phyloP scores from a whole-genome alignment of 1,140 invertebrate species.

The Venustaconcha ellipsiformis region DNA sequence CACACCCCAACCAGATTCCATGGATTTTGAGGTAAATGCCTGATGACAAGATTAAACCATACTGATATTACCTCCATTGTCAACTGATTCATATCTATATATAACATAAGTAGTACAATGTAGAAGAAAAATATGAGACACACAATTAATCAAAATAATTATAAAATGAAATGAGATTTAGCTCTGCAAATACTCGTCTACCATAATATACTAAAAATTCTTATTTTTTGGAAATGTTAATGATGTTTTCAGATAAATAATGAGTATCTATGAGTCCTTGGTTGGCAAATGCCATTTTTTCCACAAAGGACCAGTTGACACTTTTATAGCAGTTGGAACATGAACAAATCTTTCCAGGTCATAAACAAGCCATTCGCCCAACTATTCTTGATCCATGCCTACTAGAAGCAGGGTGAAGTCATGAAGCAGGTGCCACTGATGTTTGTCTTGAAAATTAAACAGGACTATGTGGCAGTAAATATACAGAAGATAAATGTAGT shows the following conservation, averaged over 20 bases:
- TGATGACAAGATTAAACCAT: too few species aligned
- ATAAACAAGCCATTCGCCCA: not conserved
- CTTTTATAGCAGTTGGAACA: not conserved
- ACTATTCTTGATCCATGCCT: not conserved
- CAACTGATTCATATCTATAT: too few species aligned
- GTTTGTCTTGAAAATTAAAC: too few species aligned
- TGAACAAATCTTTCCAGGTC: not conserved
- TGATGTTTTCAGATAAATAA: not conserved
- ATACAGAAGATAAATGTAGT: too few species aligned
- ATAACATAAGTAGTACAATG: too few species aligned
- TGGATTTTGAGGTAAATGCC: not conserved
- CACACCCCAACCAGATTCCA: not conserved
- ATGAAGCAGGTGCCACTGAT: conserved; percentile 2
- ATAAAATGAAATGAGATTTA: too few species aligned
- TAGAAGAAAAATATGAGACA: too few species aligned
- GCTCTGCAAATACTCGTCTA: not conserved
- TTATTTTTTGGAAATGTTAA: not conserved
- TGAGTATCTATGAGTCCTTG: not conserved
- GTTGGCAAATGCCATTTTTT: not conserved
- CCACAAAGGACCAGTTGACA: not conserved
- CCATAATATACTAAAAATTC: not conserved
- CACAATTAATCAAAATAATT: too few species aligned
- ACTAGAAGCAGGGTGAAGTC: not conserved
- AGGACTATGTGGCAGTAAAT: too few species aligned
- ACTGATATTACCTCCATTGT: too few species aligned